Percentiles rank a stretch among this genome's conserved stretches.
These are phyloP conservation scores for Neodiprion fabricii DNA, from an alignment of 1,140 invertebrate species.

Conservation along the genomic window DNA sequence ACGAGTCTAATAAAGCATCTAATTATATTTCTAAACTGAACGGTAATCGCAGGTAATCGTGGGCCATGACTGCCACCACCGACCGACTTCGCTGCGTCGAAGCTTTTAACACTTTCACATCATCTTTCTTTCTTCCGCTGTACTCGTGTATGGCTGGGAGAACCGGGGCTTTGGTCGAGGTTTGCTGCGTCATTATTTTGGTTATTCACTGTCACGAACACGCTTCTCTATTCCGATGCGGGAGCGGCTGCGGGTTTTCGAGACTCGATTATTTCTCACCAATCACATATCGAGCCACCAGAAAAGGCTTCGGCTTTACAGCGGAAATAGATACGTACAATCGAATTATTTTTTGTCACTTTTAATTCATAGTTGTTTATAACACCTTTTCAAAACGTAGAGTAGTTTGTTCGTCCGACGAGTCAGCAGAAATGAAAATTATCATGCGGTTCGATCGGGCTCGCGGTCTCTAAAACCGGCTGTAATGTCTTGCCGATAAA, in stretches of 20 bases:
- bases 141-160: constrained; percentile 24
- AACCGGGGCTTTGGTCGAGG: constrained; percentile 33
- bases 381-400: neutral
- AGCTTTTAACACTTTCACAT: constrained; percentile 21
- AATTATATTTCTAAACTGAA: constrained; percentile 37
- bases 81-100: constrained; percentile 38
- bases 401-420: neutral
- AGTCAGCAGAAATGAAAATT: neutral
- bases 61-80: constrained; percentile 34
- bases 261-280: neutral
- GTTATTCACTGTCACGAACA: constrained; percentile 48
- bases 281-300: neutral
- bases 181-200: constrained; percentile 56
- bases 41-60: constrained; percentile 40
- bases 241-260: neutral
- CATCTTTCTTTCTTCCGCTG: constrained; percentile 25
- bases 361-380: too few relatives aligned
- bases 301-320: too few relatives aligned
- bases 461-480: neutral
- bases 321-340: too few relatives aligned
- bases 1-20: constrained; percentile 21
- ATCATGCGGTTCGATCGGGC: neutral
- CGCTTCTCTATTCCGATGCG: constrained; percentile 28
- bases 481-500: neutral
- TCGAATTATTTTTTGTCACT: too few relatives aligned